Percentiles rank a stretch among this genome's conserved stretches.
Evolutionary conservation across 2,888 invertebrate genomes (phyloP).

Genomic region (Sphaeridia pumilis): DNA sequence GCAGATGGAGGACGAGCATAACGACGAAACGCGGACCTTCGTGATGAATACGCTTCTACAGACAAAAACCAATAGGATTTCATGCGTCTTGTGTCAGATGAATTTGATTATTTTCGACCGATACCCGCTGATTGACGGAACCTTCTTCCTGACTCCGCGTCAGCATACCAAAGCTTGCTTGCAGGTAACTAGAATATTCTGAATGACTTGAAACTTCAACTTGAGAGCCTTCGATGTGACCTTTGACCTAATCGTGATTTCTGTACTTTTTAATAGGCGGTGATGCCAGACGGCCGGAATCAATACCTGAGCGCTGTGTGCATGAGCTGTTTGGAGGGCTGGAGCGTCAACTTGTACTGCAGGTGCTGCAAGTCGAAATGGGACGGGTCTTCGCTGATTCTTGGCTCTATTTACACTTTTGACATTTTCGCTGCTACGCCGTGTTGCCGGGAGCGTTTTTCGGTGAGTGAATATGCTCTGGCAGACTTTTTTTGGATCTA

Average conservation of each 20-base stretch:
- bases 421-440: conserved; percentile 96
- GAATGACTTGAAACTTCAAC: too few relatives aligned
- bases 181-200: too few relatives aligned
- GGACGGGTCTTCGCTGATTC: conserved; percentile 85
- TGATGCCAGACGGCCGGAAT: conserved; percentile 58
- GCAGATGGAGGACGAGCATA: conserved; percentile 94
- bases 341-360: conserved; percentile 55
- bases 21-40: conserved; percentile 94
- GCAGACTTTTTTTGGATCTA: too few relatives aligned
- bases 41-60: conserved; percentile 88
- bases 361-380: conserved; percentile 73
- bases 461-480: conserved; percentile 53
- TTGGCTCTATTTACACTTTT: conserved; percentile 96
- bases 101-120: conserved; percentile 89
- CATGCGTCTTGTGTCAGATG: conserved; percentile 77
- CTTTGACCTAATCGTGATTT: too few relatives aligned
- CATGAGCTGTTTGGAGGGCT: conserved; percentile 83
- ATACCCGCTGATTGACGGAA: conserved; percentile 94
- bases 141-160: conserved; percentile 91
- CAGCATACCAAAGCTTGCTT: conserved; percentile 78
- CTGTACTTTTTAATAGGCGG: conserved; percentile 8
- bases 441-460: conserved; percentile 84
- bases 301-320: conserved; percentile 88
- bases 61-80: conserved; percentile 71
- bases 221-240: too few relatives aligned